Evolutionary conservation across 2,797 vertebrate genomes (phyloP).

Genomic region (Kryptopterus vitreolus): DNA sequence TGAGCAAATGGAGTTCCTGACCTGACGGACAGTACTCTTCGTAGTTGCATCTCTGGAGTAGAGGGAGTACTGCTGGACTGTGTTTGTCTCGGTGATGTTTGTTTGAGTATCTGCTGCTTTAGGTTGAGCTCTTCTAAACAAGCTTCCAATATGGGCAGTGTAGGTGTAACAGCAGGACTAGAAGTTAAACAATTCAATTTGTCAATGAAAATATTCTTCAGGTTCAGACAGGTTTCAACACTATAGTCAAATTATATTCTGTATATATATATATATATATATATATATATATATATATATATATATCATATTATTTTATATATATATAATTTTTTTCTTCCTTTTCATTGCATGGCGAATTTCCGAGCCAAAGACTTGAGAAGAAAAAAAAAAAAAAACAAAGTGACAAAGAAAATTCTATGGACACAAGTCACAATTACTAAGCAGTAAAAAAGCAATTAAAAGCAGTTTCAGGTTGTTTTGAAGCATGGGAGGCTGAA

Average conservation of each 20-base stretch:
- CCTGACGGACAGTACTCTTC: constrained; percentile 80
- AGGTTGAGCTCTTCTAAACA: constrained; percentile 61
- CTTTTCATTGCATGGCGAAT: background rate
- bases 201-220: background rate
- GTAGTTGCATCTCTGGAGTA: constrained; percentile 80
- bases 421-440: too few relatives aligned
- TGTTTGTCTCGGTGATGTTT: constrained; percentile 63
- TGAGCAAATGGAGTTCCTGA: constrained; percentile 57
- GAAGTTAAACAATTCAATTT: constrained; percentile 39
- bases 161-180: constrained; percentile 72
- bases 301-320: too few relatives aligned
- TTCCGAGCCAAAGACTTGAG: too few relatives aligned
- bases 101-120: constrained; percentile 59
- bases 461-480: too few relatives aligned
- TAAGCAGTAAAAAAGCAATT: too few relatives aligned
- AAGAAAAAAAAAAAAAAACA: too few relatives aligned
- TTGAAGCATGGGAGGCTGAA: too few relatives aligned
- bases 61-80: constrained; percentile 78
- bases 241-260: background rate
- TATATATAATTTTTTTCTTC: too few relatives aligned
- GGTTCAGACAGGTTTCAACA: background rate
- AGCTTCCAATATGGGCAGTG: constrained; percentile 71
- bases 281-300: too few relatives aligned
- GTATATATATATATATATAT: too few relatives aligned
- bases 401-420: too few relatives aligned